These are phyloP conservation scores for Psilopogon haemacephalus DNA, from an alignment of 2,113 vertebrate genomes.

Conservation along the genomic window DNA sequence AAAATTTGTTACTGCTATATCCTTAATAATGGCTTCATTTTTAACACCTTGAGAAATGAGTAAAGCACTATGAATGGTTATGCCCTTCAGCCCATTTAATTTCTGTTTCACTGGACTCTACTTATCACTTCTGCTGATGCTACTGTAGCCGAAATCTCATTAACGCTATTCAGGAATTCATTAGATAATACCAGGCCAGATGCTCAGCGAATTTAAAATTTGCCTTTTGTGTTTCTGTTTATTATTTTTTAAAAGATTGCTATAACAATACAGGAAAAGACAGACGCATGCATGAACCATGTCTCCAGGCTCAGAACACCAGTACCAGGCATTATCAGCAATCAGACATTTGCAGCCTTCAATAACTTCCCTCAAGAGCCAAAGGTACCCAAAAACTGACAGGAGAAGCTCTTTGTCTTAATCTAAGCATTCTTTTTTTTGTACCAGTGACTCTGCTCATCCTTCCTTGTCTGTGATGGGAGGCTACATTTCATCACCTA, in stretches of 20 bases:
- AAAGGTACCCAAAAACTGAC: fast-evolving
- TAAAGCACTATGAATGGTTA: not conserved
- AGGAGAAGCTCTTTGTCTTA: fast-evolving
- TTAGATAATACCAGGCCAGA: not conserved
- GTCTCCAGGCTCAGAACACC: not conserved
- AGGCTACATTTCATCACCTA: not conserved
- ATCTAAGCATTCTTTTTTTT: not conserved
- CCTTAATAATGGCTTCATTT: not conserved
- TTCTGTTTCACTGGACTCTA: not conserved
- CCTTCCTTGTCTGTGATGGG: not conserved
- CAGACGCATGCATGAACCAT: fast-evolving
- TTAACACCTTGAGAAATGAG: not conserved
- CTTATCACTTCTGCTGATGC: not conserved
- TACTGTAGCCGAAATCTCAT: not conserved
- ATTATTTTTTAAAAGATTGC: not conserved
- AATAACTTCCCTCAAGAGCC: fast-evolving
- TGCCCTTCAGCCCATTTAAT: not conserved
- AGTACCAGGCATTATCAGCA: not conserved
- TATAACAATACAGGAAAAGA: not conserved
- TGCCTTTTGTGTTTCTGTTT: not conserved
- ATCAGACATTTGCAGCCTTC: not conserved
- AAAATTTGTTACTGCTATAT: not conserved
- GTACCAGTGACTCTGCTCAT: not conserved
- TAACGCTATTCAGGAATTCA: not conserved
- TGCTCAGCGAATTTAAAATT: not conserved